phyloP scores from a whole-genome alignment of 2,888 invertebrate species.

The Parnassius apollo region DNA sequence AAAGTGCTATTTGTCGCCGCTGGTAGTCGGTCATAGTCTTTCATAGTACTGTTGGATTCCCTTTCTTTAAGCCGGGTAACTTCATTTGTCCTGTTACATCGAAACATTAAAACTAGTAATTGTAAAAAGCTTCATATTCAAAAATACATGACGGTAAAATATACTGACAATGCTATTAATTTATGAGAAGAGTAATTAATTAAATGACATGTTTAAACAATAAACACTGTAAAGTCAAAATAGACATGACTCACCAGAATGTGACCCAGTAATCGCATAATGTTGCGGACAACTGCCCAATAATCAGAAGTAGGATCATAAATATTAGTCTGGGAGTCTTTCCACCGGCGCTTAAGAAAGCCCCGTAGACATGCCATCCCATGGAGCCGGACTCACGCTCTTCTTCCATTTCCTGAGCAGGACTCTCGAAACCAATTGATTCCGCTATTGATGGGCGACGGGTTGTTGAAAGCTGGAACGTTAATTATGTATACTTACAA shows the following conservation, averaged over 20 bases:
- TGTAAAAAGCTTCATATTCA: too few relatives aligned
- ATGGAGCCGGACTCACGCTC: conserved; percentile 83
- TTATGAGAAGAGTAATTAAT: too few relatives aligned
- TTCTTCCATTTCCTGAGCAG: conserved; percentile 81
- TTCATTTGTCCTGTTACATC: conserved; percentile 65
- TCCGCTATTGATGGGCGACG: conserved; percentile 72
- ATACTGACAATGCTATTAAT: too few relatives aligned
- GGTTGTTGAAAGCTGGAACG: conserved; percentile 62
- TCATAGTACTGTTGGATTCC: conserved; percentile 56
- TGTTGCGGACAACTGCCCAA: conserved; percentile 85
- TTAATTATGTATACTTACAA: too few relatives aligned
- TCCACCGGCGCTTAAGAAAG: conserved; percentile 82
- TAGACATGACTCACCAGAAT: conserved; percentile 79
- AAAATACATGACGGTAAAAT: too few relatives aligned
- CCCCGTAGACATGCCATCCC: conserved; percentile 82
- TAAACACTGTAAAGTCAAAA: background rate
- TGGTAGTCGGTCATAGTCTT: conserved; percentile 52
- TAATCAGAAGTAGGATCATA: conserved; percentile 79
- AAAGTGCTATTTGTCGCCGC: conserved; percentile 55
- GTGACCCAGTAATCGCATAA: conserved; percentile 89
- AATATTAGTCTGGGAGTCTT: conserved; percentile 75
- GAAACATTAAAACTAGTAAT: too few relatives aligned
- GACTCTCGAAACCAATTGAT: conserved; percentile 62
- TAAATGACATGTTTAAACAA: too few relatives aligned
- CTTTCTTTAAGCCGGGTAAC: conserved; percentile 69